These are phyloP conservation scores for Syrista parreyssii DNA, from an alignment of 2,888 invertebrate genomes.

Conservation along the genomic window DNA sequence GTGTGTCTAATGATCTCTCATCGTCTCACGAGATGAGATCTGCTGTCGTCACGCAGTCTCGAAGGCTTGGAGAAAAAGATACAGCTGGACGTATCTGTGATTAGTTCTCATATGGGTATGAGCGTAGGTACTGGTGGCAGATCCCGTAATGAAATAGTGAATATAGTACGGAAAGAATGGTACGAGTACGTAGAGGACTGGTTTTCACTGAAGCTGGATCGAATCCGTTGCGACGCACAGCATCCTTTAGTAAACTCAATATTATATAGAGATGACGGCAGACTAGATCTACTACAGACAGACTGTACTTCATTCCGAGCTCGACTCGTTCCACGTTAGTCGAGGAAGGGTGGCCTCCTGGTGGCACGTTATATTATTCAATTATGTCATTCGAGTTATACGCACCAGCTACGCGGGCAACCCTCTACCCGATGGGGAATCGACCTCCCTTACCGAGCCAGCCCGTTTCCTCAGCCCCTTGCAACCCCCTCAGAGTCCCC, in stretches of 20 bases:
- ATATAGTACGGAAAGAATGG: background rate
- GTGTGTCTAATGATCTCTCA: background rate
- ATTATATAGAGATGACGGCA: background rate
- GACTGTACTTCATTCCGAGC: background rate
- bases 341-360: conserved; percentile 40
- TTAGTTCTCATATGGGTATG: background rate
- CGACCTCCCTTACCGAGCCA: background rate
- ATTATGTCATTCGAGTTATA: conserved; percentile 64
- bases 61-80: background rate
- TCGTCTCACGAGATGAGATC: background rate
- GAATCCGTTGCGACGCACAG: background rate
- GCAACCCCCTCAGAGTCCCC: conserved; percentile 9
- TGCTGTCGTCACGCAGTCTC: background rate
- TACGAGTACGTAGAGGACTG: background rate
- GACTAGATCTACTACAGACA: background rate
- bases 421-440: conserved; percentile 4
- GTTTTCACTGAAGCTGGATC: background rate
- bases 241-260: background rate
- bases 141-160: background rate
- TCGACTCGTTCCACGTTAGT: background rate
- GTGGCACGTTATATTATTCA: conserved; percentile 62
- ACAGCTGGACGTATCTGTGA: background rate
- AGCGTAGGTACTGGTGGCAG: background rate
- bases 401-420: conserved; percentile 44
- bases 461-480: conserved; percentile 16